Evolutionary conservation across 1,140 invertebrate genomes (phyloP).

Genomic region (Temnothorax longispinosus): DNA sequence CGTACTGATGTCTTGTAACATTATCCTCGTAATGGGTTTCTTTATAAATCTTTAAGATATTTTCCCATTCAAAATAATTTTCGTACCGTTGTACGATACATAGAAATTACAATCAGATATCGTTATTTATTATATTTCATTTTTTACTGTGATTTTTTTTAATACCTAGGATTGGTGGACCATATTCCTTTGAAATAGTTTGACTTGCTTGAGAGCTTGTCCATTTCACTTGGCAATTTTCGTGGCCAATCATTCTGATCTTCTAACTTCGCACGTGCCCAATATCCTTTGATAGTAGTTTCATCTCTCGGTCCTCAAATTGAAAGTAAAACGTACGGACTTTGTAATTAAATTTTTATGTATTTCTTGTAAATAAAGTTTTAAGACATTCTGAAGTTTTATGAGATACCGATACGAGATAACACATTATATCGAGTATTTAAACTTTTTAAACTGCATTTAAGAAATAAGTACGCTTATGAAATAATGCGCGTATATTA

Average conservation of each 20-base stretch:
- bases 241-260: conserved; percentile 56
- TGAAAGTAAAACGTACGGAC: background rate
- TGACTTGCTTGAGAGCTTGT: conserved; percentile 62
- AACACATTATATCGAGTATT: background rate
- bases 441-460: background rate
- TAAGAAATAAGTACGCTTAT: background rate
- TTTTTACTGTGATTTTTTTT: background rate
- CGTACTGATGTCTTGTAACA: conserved; percentile 53
- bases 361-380: background rate
- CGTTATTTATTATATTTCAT: background rate
- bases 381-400: background rate
- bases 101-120: background rate
- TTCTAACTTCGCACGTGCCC: background rate
- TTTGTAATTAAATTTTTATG: background rate
- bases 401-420: background rate
- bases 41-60: conserved; percentile 63
- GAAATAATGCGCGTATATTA: conserved; percentile 1
- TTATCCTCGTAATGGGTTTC: conserved; percentile 29
- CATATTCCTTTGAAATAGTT: conserved; percentile 72
- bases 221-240: conserved; percentile 63
- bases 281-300: conserved; percentile 58
- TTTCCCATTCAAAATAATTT: background rate
- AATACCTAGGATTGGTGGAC: conserved; percentile 65
- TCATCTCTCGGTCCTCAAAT: conserved; percentile 68
- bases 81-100: background rate